phyloP scores from a whole-genome alignment of 2,113 vertebrate genomes.

The Barbus barbus region DNA sequence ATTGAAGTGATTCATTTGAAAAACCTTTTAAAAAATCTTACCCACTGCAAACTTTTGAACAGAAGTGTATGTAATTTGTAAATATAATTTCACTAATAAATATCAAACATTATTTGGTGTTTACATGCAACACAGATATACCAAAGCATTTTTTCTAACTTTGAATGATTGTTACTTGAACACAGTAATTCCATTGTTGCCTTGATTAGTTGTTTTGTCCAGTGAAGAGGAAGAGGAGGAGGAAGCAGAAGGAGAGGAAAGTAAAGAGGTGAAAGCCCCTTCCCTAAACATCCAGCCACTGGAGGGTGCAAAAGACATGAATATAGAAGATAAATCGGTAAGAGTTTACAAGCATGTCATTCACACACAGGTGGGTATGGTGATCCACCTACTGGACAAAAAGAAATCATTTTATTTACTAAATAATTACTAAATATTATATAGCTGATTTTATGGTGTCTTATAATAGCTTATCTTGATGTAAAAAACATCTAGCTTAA shows the following conservation, averaged over 20 bases:
- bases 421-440: neutral
- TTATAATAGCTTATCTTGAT: neutral
- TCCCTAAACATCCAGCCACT: neutral
- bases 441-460: neutral
- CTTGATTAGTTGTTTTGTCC: slow-evolving; percentile 73
- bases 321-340: neutral
- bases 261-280: neutral
- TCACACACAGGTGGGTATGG: slow-evolving; percentile 58
- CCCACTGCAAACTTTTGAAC: too few species aligned
- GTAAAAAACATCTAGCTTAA: neutral
- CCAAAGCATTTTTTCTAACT: neutral
- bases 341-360: slow-evolving; percentile 10
- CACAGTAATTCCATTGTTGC: neutral
- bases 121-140: neutral
- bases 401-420: neutral
- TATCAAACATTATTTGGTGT: neutral
- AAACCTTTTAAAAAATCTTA: too few species aligned
- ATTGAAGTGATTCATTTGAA: too few species aligned
- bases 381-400: neutral
- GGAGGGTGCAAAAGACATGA: slow-evolving; percentile 29
- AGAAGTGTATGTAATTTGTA: neutral
- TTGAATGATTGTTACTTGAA: neutral
- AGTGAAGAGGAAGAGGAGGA: slow-evolving; percentile 75
- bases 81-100: neutral
- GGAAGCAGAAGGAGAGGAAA: slow-evolving; percentile 72